A percentile compares a stretch with the other conserved stretches of the same genome.
These are phyloP conservation scores for Eulemur rubriventer DNA, from an alignment of 2,797 vertebrate species.

Conservation along the genomic window DNA sequence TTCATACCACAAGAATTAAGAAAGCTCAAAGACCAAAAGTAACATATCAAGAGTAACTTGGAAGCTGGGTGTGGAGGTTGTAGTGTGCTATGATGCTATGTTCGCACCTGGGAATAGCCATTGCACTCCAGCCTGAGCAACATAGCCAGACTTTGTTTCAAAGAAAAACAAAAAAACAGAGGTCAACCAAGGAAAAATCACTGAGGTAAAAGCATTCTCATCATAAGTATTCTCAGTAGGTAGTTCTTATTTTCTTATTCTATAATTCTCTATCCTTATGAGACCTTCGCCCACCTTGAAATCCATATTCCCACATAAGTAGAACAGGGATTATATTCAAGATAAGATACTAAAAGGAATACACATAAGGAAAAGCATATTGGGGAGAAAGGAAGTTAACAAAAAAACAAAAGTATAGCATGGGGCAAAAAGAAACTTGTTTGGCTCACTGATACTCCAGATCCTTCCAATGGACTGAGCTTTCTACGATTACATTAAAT, in stretches of 20 bases:
- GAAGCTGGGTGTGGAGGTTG: background rate
- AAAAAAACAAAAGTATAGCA: background rate
- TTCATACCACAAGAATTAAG: background rate
- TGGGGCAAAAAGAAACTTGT: background rate
- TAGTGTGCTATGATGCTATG: background rate
- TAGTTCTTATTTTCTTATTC: background rate
- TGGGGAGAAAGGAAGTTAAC: background rate
- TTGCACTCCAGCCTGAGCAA: background rate
- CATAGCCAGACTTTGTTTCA: background rate
- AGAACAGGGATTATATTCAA: background rate
- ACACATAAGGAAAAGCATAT: background rate
- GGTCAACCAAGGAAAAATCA: background rate
- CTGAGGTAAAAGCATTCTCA: background rate
- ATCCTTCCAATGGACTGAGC: background rate
- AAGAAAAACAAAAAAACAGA: background rate
- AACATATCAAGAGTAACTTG: background rate
- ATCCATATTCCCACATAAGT: background rate
- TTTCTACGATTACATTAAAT: background rate
- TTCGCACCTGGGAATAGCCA: background rate
- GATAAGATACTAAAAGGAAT: background rate
- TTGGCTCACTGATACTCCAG: background rate
- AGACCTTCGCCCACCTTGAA: background rate
- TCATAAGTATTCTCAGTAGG: background rate
- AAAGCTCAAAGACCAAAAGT: background rate
- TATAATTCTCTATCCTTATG: background rate